Percentiles rank a stretch among this genome's conserved stretches.
Conservation (phyloP, 2,888 invertebrate species). For the Catocala nupta region DNA sequence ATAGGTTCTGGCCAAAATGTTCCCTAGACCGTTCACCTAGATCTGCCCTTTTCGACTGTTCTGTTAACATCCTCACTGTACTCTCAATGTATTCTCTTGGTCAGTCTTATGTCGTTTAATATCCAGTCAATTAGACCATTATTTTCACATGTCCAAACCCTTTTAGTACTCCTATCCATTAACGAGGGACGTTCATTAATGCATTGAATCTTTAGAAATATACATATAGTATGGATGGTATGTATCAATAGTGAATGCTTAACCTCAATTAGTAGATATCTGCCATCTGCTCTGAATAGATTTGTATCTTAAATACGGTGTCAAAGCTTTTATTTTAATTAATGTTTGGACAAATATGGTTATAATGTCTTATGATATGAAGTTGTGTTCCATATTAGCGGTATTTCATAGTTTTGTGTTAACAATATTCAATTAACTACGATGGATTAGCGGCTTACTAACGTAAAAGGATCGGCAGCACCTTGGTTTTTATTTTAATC, state of each 20-base stretch:
- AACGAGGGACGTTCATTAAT: too few relatives aligned
- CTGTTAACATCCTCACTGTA: too few relatives aligned
- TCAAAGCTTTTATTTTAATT: slow-evolving; percentile 4
- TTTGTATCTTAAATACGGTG: slow-evolving; percentile 16
- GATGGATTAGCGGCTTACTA: neutral
- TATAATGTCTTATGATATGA: neutral
- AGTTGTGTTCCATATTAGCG: slow-evolving; percentile 7
- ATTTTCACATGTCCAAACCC: too few relatives aligned
- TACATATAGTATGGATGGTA: too few relatives aligned
- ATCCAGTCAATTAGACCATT: too few relatives aligned
- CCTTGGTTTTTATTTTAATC: neutral
- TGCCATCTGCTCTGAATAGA: slow-evolving; percentile 22
- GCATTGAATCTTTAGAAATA: neutral
- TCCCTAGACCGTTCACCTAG: too few relatives aligned
- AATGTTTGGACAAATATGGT: slow-evolving; percentile 4
- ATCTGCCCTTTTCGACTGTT: too few relatives aligned
- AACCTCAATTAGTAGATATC: slow-evolving; percentile 26
- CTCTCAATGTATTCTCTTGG: too few relatives aligned
- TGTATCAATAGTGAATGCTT: neutral
- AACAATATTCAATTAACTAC: slow-evolving; percentile 9
- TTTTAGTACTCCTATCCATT: too few relatives aligned
- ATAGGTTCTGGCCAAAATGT: too few relatives aligned
- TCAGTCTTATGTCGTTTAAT: too few relatives aligned
- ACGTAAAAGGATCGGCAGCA: slow-evolving; percentile 6
- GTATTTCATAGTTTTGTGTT: neutral